phyloP scores from a whole-genome alignment of 2,888 invertebrate genomes.

The Eupithecia subfuscata region DNA sequence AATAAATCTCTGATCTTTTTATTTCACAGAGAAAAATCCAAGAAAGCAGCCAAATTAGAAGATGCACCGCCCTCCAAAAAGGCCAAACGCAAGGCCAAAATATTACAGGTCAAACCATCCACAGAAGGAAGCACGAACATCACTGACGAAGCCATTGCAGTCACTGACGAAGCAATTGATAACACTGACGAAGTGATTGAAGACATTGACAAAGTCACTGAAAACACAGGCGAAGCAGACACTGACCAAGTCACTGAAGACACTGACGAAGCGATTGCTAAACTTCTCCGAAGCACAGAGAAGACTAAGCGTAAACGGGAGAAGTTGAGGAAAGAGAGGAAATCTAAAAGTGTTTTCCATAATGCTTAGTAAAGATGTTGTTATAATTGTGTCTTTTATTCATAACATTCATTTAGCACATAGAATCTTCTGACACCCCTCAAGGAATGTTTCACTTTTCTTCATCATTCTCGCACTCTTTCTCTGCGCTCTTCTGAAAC shows the following conservation, averaged over 20 bases:
- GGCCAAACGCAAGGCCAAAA: slow-evolving; percentile 47
- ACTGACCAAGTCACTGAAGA: slow-evolving; percentile 65
- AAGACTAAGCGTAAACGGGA: slow-evolving; percentile 71
- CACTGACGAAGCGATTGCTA: slow-evolving; percentile 66
- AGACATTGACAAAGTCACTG: slow-evolving; percentile 48
- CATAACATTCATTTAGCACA: neutral
- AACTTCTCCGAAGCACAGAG: slow-evolving; percentile 76
- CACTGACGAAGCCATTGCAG: neutral
- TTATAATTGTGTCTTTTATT: slow-evolving; percentile 26
- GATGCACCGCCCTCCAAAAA: slow-evolving; percentile 52
- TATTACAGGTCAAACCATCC: slow-evolving; percentile 52
- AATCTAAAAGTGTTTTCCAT: slow-evolving; percentile 75
- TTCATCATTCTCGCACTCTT: no score
- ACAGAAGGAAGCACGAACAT: slow-evolving; percentile 59
- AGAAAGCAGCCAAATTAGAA: slow-evolving; percentile 39
- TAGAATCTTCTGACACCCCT: no score
- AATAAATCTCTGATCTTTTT: no score
- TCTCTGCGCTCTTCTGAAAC: no score
- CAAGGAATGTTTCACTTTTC: no score
- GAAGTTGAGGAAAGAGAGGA: slow-evolving; percentile 71
- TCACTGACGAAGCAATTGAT: no score
- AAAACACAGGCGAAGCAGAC: slow-evolving; percentile 31
- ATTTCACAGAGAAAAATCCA: slow-evolving; percentile 55
- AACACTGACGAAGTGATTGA: neutral
- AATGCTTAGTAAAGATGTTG: slow-evolving; percentile 62